phyloP scores from a whole-genome alignment of 2,888 invertebrate species.

The Noctua pronuba region DNA sequence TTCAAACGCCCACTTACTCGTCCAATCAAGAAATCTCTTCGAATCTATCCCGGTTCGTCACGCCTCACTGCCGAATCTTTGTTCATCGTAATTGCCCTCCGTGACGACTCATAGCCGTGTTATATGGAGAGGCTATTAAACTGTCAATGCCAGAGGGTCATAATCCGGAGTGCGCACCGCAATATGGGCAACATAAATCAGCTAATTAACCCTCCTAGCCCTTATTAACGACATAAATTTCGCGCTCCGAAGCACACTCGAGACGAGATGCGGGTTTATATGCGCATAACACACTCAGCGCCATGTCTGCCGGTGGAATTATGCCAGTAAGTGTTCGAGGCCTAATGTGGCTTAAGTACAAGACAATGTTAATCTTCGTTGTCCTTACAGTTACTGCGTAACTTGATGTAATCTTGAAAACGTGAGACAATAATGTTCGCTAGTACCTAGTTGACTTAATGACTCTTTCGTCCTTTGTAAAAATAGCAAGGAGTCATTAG shows the following conservation, averaged over 20 bases:
- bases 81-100: conserved; percentile 75
- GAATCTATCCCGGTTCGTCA: conserved; percentile 68
- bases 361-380: conserved; percentile 71
- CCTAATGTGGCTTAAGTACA: conserved; percentile 69
- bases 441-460: conserved; percentile 26
- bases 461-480: conserved; percentile 39
- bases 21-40: conserved; percentile 62
- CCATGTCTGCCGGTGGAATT: conserved; percentile 66
- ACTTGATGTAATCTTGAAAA: conserved; percentile 58
- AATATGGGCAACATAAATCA: conserved; percentile 88
- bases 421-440: conserved; percentile 48
- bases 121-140: conserved; percentile 80
- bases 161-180: conserved; percentile 82
- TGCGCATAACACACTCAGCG: conserved; percentile 79
- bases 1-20: conserved; percentile 51
- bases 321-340: conserved; percentile 63
- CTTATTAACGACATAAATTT: conserved; percentile 90
- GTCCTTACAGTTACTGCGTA: conserved; percentile 68
- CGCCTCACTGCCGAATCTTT: conserved; percentile 73
- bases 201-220: conserved; percentile 88
- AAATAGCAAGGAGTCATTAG: neutral
- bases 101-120: conserved; percentile 71
- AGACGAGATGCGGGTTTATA: conserved; percentile 85
- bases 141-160: conserved; percentile 83
- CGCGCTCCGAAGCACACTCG: conserved; percentile 82